Evolutionary conservation across 2,113 vertebrate species (phyloP).

Genomic region (Ahaetulla prasina): DNA sequence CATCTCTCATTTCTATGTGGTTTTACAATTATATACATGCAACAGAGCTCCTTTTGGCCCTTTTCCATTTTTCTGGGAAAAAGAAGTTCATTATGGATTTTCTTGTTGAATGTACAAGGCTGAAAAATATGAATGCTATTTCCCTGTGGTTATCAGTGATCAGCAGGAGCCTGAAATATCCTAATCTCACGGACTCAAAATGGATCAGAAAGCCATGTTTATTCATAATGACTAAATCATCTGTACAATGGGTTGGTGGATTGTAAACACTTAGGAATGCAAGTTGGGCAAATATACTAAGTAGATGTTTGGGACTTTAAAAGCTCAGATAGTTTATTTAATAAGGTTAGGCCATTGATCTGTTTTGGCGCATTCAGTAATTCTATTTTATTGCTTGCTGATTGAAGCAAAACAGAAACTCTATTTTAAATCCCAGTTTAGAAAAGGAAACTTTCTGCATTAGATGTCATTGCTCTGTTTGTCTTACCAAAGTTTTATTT

Average conservation of each 20-base stretch:
- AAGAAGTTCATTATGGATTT: background rate
- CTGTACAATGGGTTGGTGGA: background rate
- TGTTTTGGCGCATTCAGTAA: slow-evolving; percentile 6
- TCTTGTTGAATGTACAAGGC: background rate
- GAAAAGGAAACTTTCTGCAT: background rate
- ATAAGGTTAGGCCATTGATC: slow-evolving; percentile 17
- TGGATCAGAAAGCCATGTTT: slow-evolving; percentile 2
- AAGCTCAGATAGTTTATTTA: slow-evolving; percentile 15
- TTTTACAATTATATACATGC: background rate
- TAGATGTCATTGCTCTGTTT: background rate
- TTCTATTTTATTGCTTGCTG: slow-evolving; percentile 14
- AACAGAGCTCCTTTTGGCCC: background rate
- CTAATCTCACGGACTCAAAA: background rate
- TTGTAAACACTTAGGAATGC: slow-evolving; percentile 8
- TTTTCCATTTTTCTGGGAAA: background rate
- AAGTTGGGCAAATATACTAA: background rate
- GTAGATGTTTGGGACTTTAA: slow-evolving; percentile 7
- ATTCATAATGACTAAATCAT: slow-evolving; percentile 19
- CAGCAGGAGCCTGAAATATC: background rate
- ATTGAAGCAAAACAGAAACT: slow-evolving; percentile 20
- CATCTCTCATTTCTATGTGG: background rate
- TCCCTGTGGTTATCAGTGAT: background rate
- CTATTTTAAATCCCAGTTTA: slow-evolving; percentile 5
- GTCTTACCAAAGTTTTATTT: slow-evolving; percentile 4
- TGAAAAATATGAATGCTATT: slow-evolving; percentile 8